Evolutionary conservation across 2,888 invertebrate genomes (phyloP).

Genomic region (Gryllus longicercus): DNA sequence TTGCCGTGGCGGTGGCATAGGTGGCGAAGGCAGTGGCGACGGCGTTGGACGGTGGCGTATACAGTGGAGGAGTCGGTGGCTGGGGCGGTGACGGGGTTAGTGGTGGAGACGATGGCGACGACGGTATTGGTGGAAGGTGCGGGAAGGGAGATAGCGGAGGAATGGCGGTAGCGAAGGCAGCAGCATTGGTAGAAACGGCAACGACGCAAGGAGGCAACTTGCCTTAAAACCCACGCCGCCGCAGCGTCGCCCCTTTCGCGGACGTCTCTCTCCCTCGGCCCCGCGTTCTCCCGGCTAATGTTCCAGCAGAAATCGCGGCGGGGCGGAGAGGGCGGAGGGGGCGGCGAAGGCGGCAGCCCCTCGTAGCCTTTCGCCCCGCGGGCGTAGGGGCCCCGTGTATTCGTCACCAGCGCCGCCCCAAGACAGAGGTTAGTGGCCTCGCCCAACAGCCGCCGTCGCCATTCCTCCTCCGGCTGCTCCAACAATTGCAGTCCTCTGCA

Average conservation of each 20-base stretch:
- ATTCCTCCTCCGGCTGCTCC: not conserved
- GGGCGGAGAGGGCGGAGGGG: not conserved
- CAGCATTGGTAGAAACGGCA: too few relatives aligned
- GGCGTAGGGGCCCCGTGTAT: not conserved
- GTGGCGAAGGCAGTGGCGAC: too few relatives aligned
- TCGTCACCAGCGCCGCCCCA: slow-evolving; percentile 1
- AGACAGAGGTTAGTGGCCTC: slow-evolving; percentile 18
- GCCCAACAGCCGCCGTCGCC: not conserved
- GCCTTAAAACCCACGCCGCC: not conserved
- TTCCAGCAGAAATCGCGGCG: slow-evolving; percentile 1
- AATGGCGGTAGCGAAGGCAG: too few relatives aligned
- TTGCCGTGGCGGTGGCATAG: too few relatives aligned
- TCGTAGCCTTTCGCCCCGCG: not conserved
- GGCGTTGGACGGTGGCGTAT: too few relatives aligned
- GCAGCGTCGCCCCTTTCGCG: not conserved
- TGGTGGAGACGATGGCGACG: too few relatives aligned
- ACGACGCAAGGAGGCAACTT: not conserved
- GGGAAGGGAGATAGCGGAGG: too few relatives aligned
- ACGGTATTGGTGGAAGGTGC: too few relatives aligned
- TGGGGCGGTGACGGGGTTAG: too few relatives aligned
- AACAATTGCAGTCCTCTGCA: too few relatives aligned
- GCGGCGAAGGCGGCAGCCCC: slow-evolving; percentile 20
- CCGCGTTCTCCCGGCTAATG: not conserved
- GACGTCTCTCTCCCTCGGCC: not conserved
- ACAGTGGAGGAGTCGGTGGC: too few relatives aligned